These are phyloP conservation scores for Haliaeetus leucogaster DNA, from an alignment of 2,113 vertebrate species.

Conservation along the genomic window DNA sequence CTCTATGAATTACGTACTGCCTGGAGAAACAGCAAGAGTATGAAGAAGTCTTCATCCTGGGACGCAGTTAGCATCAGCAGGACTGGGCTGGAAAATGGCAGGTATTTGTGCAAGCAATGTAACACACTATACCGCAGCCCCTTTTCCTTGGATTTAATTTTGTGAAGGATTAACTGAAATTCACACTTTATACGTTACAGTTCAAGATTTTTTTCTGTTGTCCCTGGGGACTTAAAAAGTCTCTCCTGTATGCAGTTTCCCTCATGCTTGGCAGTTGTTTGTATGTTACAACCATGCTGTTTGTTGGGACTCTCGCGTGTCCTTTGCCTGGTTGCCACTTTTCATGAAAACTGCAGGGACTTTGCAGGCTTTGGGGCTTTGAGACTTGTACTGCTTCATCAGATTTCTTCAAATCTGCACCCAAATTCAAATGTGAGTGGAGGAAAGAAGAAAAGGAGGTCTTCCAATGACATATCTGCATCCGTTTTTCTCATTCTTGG, in stretches of 20 bases:
- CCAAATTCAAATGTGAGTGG: neutral
- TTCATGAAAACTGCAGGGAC: neutral
- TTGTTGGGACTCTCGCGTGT: neutral
- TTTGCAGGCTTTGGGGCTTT: neutral
- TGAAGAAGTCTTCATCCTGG: neutral
- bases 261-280: fast-evolving
- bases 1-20: neutral
- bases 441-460: neutral
- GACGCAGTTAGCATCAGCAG: neutral
- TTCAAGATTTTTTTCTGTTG: neutral
- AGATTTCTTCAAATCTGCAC: neutral
- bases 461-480: fast-evolving
- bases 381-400: neutral
- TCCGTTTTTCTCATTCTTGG: neutral
- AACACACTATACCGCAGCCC: too few relatives aligned
- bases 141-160: neutral
- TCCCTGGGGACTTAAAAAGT: fast-evolving
- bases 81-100: neutral
- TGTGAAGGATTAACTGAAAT: neutral
- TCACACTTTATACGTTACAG: neutral
- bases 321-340: neutral
- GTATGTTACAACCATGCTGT: fast-evolving
- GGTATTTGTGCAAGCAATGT: neutral
- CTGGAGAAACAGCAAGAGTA: neutral
- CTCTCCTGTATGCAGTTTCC: neutral